A percentile compares a stretch with the other conserved stretches of the same genome.
These are phyloP conservation scores for Heliothis virescens DNA, from an alignment of 1,140 invertebrate genomes.

Conservation along the genomic window DNA sequence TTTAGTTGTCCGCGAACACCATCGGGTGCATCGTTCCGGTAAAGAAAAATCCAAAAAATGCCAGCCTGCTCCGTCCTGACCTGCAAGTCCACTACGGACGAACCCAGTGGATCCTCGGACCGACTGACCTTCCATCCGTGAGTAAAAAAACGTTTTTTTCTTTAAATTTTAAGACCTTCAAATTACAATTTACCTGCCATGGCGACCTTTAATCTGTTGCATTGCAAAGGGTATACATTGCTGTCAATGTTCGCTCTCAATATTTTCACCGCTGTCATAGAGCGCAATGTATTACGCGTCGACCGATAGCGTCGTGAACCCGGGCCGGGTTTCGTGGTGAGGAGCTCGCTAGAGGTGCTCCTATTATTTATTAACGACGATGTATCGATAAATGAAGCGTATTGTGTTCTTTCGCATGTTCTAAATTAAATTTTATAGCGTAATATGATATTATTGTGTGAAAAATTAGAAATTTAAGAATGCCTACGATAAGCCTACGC, in stretches of 20 bases:
- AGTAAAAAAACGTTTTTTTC: background rate
- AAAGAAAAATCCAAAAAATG: background rate
- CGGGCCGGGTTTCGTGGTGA: background rate
- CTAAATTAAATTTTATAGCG: background rate
- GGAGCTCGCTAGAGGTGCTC: conserved; percentile 9
- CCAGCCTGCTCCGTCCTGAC: background rate
- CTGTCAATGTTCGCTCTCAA: background rate
- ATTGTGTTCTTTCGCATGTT: background rate
- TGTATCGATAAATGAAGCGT: conserved; percentile 3
- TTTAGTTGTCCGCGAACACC: conserved; percentile 21
- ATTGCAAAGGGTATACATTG: conserved; percentile 14
- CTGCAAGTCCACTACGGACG: background rate
- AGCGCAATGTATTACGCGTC: conserved; percentile 8
- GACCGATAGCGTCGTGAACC: conserved; percentile 6
- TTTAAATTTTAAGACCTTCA: background rate
- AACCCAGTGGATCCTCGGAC: background rate
- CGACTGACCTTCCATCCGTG: background rate
- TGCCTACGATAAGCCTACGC: background rate
- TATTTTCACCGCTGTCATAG: conserved; percentile 4
- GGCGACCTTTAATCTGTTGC: conserved; percentile 12
- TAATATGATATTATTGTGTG: background rate
- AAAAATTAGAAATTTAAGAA: background rate
- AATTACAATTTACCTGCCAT: background rate
- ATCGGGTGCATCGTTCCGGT: conserved; percentile 2
- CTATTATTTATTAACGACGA: background rate